Evolutionary conservation across 2,797 vertebrate genomes (phyloP), one percentile per base, ranked within the genome.

Genomic region (Selene dorsalis): DNA sequence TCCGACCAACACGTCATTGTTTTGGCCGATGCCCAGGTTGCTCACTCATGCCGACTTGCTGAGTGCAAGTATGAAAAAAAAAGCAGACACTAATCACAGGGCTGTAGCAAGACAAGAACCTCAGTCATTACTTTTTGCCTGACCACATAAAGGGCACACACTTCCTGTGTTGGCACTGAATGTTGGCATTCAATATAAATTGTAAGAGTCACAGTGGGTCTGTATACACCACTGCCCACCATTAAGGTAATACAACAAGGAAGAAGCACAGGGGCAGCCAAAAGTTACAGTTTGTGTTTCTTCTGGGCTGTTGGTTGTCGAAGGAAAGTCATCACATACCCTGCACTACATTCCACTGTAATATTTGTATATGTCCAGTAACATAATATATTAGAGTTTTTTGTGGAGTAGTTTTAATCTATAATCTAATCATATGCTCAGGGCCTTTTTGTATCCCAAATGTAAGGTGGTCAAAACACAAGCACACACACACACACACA

Each of bases 271-370:
- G 14, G 22, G 20, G 28, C 52, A 32, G 67, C 16, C 52, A 65
- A 71, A 58, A 65, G 1, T 59, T 28, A 66, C 9, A 38, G 56
- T 61, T 55, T 39, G 13, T 20, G 17, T 45, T 72, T 47, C 20
- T 1, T 6, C 32, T 35, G 7, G 32, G 32, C 32, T 35, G 0
- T 35, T 35, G 53, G 47, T 17, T 78, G 38, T 56, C 9, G 4
- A 67, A 78, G 47, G 14, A 14, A 62, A 5, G 47, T 38, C 52
- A 0, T 30, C 48, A 22, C 17, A 11, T 50, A 30, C 18, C 4
- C 26, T 64, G 58, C 26, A 52, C 3, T 53, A 30, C n/a, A 32
- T 52, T 63, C 28, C 20, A 57, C 5, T 47, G 28, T 60, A 38
- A n/a, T 32, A 6, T 50, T 50, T 59, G 18, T 57, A 4, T 26